Conservation (phyloP, 2,888 invertebrate species). For the Trichogramma evanescens region DNA sequence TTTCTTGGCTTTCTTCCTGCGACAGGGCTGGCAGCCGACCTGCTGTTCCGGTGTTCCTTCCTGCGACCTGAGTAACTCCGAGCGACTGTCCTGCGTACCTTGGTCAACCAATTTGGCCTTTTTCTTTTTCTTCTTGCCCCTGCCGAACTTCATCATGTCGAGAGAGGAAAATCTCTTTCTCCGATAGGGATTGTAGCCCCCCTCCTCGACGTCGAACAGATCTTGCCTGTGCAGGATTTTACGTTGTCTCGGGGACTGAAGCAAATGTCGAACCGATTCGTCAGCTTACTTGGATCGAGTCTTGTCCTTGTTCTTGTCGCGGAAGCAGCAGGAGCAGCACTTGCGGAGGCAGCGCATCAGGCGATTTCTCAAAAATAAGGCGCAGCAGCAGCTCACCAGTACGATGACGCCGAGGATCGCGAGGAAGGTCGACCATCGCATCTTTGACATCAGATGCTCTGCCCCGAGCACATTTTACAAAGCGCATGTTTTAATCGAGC, state of each 20-base stretch:
- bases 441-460: constrained; percentile 14
- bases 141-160: not conserved
- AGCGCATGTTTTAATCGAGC: no score
- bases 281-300: not conserved
- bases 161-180: not conserved
- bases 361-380: constrained; percentile 25
- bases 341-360: constrained; percentile 20
- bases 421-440: constrained; percentile 18
- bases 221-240: not conserved
- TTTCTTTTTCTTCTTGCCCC: constrained; percentile 16
- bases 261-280: not conserved
- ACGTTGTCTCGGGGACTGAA: not conserved
- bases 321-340: not conserved
- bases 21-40: constrained; percentile 26
- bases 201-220: constrained; percentile 13
- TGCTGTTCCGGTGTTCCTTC: constrained; percentile 19
- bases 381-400: constrained; percentile 26
- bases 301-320: constrained; percentile 1
- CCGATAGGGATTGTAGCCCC: constrained; percentile 3
- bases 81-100: constrained; percentile 21
- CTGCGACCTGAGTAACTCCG: constrained; percentile 7
- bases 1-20: constrained; percentile 26
- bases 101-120: constrained; percentile 16
- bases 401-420: constrained; percentile 22
- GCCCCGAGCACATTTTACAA: not conserved